Percentiles rank a stretch among this genome's conserved stretches.
These are phyloP conservation scores for Coilia nasus DNA, from an alignment of 2,797 vertebrate genomes.

Conservation along the genomic window DNA sequence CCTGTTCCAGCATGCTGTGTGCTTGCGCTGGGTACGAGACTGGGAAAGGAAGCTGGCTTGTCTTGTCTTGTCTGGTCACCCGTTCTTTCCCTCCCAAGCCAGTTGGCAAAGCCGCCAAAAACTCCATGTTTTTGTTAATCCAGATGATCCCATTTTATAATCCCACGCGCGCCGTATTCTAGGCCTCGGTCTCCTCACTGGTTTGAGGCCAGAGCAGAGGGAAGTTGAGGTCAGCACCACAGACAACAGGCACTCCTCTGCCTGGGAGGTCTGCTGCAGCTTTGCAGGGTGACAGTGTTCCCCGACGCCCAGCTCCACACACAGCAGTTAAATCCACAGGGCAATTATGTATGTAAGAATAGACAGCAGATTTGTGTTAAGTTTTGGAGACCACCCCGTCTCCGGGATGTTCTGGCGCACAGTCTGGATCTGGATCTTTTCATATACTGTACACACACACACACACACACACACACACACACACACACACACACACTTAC, in stretches of 20 bases:
- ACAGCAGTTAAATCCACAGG: neutral
- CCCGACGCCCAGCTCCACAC: neutral
- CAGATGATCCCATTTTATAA: neutral
- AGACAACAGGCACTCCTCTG: neutral
- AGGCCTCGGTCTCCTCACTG: neutral
- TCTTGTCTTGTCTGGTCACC: neutral
- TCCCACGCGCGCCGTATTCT: neutral
- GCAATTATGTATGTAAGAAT: neutral
- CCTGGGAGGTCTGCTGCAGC: neutral
- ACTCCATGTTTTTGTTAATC: slow-evolving; percentile 1
- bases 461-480: too few relatives aligned
- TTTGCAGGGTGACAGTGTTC: neutral
- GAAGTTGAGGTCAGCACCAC: neutral
- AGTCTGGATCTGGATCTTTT: neutral
- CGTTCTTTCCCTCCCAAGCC: neutral
- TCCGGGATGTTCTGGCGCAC: neutral
- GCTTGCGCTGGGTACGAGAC: neutral
- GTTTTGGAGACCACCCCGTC: neutral
- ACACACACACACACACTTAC: neutral
- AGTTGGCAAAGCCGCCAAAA: neutral
- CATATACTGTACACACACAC: neutral
- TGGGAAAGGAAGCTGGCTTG: neutral
- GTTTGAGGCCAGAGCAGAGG: neutral
- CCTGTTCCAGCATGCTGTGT: neutral
- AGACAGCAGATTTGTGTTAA: neutral